A percentile compares a stretch with the other conserved stretches of the same genome.
Conservation (phyloP, 2,888 invertebrate genomes). For the Thumatha senex region DNA sequence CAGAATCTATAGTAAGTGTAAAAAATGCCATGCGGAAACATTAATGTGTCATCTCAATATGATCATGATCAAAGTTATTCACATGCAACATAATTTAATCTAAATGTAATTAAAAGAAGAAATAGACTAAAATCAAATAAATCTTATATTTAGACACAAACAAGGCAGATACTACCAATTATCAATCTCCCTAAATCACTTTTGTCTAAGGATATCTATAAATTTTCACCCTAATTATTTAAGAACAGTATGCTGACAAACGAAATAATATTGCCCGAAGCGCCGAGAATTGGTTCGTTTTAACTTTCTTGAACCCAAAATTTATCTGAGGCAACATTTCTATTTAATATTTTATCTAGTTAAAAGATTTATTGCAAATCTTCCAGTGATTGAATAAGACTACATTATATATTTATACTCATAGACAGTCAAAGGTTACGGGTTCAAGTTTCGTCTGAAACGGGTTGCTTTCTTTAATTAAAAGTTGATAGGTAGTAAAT, state of each 20-base stretch:
- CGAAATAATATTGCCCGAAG: constrained; percentile 66
- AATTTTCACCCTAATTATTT: constrained; percentile 77
- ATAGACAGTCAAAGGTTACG: too few species aligned
- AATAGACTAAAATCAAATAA: background rate
- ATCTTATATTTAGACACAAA: constrained; percentile 18
- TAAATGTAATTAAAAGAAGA: constrained; percentile 4
- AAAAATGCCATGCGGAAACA: too few species aligned
- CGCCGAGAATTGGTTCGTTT: constrained; percentile 64
- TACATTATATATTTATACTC: background rate
- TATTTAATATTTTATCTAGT: constrained; percentile 47
- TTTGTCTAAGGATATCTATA: constrained; percentile 70
- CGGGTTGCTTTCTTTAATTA: background rate
- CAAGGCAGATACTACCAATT: constrained; percentile 52
- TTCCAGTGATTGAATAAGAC: background rate
- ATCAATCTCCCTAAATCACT: constrained; percentile 59
- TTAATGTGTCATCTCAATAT: too few species aligned
- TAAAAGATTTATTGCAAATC: constrained; percentile 20
- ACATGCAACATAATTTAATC: too few species aligned
- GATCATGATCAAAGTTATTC: too few species aligned
- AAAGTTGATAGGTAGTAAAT: too few species aligned
- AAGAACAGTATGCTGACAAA: constrained; percentile 68
- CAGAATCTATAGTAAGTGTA: too few species aligned
- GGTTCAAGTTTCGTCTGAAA: too few species aligned
- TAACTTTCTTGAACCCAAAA: constrained; percentile 61
- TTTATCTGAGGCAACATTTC: constrained; percentile 52